phyloP scores from a whole-genome alignment of 2,113 vertebrate genomes.

The Saccopteryx leptura region DNA sequence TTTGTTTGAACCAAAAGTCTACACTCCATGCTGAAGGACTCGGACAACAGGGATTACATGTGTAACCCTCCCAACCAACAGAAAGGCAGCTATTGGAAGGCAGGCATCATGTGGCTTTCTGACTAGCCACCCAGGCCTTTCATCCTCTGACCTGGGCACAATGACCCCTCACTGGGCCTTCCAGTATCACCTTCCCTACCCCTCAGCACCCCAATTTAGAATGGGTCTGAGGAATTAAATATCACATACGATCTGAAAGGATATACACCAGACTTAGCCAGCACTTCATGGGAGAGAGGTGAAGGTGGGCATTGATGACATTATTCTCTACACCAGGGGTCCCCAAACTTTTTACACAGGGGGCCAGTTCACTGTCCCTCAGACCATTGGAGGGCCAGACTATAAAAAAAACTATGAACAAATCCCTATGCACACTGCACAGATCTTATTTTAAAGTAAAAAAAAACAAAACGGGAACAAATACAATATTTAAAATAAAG shows the following conservation, averaged over 20 bases:
- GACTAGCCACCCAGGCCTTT: not conserved
- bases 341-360: too few species aligned
- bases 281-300: not conserved
- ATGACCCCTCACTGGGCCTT: not conserved
- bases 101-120: not conserved
- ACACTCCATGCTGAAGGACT: not conserved
- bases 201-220: not conserved
- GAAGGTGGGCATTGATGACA: not conserved
- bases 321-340: not conserved
- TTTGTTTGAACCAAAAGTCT: not conserved
- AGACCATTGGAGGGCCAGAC: too few species aligned
- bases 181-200: too few species aligned
- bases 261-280: not conserved
- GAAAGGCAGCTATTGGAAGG: not conserved
- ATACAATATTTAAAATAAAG: too few species aligned
- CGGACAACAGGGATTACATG: not conserved
- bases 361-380: too few species aligned
- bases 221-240: not conserved
- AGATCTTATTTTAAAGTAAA: too few species aligned
- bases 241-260: not conserved
- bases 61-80: not conserved
- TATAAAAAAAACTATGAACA: too few species aligned
- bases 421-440: too few species aligned
- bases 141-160: not conserved
- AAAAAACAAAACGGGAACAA: too few species aligned